Evolutionary conservation across 1,140 invertebrate species (phyloP).

Genomic region (Orius insidiosus): DNA sequence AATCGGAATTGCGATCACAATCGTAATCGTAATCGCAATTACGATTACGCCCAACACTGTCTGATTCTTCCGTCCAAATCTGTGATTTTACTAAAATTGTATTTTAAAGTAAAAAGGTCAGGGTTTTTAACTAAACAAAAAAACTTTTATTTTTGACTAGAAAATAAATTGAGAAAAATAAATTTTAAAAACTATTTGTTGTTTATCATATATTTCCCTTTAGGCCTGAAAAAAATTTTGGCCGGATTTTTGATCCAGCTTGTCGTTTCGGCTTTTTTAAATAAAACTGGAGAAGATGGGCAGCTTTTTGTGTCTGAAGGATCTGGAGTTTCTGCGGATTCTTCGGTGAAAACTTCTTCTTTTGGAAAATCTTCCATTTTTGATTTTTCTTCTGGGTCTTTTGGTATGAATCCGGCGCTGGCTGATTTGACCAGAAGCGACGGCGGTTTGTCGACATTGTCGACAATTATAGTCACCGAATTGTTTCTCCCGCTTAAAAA

Average conservation of each 20-base stretch:
- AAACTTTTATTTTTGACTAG: too few relatives aligned
- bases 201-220: constrained; percentile 6
- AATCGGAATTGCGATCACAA: too few relatives aligned
- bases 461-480: constrained; percentile 9
- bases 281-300: constrained; percentile 22
- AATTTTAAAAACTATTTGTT: too few relatives aligned
- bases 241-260: constrained; percentile 10
- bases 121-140: too few relatives aligned
- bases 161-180: too few relatives aligned
- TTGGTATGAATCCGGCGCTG: constrained; percentile 52
- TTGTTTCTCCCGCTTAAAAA: constrained; percentile 30
- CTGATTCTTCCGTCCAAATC: constrained; percentile 3
- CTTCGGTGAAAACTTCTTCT: neutral
- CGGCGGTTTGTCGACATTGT: neutral
- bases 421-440: constrained; percentile 39
- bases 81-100: too few relatives aligned
- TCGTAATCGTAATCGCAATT: too few relatives aligned
- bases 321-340: constrained; percentile 14
- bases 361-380: neutral
- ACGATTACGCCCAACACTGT: too few relatives aligned
- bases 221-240: constrained; percentile 5
- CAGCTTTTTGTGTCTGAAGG: constrained; percentile 21
- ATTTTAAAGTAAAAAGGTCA: too few relatives aligned
- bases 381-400: constrained; percentile 25
- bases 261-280: constrained; percentile 12